A percentile compares a stretch with the other conserved stretches of the same genome.
Conservation (phyloP, 2,888 invertebrate genomes). For the Tipula helvola region DNA sequence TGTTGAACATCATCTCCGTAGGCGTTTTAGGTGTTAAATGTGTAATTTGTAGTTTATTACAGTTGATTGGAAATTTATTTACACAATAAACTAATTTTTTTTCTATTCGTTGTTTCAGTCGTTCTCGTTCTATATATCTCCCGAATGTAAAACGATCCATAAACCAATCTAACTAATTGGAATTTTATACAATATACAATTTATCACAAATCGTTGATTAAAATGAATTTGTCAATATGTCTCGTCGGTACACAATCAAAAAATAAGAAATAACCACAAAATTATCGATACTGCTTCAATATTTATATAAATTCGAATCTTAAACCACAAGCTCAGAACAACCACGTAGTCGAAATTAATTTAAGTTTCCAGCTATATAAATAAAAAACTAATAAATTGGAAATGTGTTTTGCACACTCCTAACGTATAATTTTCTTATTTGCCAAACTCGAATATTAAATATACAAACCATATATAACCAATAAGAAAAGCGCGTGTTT, state of each 20-base stretch:
- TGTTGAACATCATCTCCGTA: background rate
- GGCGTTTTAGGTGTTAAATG: constrained; percentile 4
- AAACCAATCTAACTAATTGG: background rate
- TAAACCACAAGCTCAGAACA: background rate
- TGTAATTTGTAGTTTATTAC: constrained; percentile 4
- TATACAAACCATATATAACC: background rate
- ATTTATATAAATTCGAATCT: background rate
- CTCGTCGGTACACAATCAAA: background rate
- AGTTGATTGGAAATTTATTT: background rate
- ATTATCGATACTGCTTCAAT: background rate
- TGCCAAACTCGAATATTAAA: background rate
- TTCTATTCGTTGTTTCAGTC: background rate
- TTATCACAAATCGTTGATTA: background rate
- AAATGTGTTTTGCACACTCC: background rate
- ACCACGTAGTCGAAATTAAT: background rate
- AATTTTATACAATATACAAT: background rate
- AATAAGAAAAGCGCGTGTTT: background rate
- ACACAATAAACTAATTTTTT: background rate
- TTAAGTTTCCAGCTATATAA: background rate
- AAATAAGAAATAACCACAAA: background rate
- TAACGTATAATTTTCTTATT: background rate
- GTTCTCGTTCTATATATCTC: background rate
- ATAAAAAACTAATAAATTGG: background rate
- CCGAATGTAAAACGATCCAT: background rate
- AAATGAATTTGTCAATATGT: background rate